Percentiles rank a stretch among this genome's conserved stretches.
phyloP scores from a whole-genome alignment of 2,888 invertebrate species.

The Auanema sp. region DNA sequence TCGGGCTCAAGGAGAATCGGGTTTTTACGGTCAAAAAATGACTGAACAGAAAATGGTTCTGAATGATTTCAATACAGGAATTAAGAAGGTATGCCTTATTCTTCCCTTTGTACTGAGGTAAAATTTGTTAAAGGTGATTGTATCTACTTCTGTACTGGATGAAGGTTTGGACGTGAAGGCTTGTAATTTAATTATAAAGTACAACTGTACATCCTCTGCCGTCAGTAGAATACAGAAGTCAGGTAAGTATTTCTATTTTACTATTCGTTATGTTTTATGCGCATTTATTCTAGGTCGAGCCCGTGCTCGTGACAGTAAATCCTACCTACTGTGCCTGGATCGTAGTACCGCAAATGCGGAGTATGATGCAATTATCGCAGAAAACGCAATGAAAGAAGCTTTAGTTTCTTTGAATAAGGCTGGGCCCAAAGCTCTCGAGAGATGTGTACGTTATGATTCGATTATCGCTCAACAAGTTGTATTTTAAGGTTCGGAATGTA shows the following conservation, averaged over 20 bases:
- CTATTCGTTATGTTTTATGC: conserved; percentile 7
- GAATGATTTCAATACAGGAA: conserved; percentile 41
- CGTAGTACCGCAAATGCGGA: conserved; percentile 40
- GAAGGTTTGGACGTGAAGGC: conserved; percentile 59
- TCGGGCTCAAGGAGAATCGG: conserved; percentile 29
- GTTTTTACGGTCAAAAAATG: conserved; percentile 26
- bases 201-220: conserved; percentile 54
- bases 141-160: conserved; percentile 61
- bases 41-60: conserved; percentile 31
- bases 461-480: too few species aligned
- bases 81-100: conserved; percentile 23
- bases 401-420: background rate
- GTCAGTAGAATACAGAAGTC: conserved; percentile 47
- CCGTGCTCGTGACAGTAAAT: conserved; percentile 49
- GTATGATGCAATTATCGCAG: conserved; percentile 32
- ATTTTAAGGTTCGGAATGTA: too few species aligned
- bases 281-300: conserved; percentile 43
- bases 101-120: too few species aligned
- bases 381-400: conserved; percentile 17
- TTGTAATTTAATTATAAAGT: conserved; percentile 62
- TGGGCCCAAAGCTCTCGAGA: conserved; percentile 6
- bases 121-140: conserved; percentile 49
- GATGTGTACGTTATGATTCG: background rate
- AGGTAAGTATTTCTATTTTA: conserved; percentile 17
- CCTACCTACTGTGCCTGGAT: conserved; percentile 50